phyloP scores from a whole-genome alignment of 2,113 vertebrate species.

The Reinhardtius hippoglossoides region DNA sequence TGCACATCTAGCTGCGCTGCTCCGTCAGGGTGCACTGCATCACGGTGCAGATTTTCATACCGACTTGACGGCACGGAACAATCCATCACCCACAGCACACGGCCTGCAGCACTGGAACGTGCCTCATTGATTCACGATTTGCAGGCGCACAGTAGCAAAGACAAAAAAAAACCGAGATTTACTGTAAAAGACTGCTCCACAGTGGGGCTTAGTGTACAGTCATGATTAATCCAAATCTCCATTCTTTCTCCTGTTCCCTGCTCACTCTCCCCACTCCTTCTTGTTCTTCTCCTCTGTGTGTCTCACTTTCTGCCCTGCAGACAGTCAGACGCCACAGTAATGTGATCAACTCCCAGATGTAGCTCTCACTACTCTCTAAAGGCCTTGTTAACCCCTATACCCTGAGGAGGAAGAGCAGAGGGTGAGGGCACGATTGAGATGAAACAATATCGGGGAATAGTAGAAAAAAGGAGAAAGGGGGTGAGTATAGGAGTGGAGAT shows the following conservation, averaged over 20 bases:
- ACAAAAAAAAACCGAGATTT: conserved; percentile 59
- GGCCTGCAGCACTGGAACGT: conserved; percentile 53
- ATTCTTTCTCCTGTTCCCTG: conserved; percentile 12
- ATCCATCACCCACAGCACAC: conserved; percentile 54
- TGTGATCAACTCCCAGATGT: conserved; percentile 75
- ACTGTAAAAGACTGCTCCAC: conserved; percentile 36
- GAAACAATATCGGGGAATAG: neutral
- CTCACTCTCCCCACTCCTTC: conserved; percentile 16
- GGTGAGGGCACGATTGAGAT: neutral
- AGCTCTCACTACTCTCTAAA: conserved; percentile 68
- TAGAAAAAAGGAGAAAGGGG: neutral
- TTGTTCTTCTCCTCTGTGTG: conserved; percentile 16
- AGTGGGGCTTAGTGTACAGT: conserved; percentile 35
- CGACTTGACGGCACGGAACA: conserved; percentile 28
- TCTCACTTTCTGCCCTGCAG: conserved; percentile 63
- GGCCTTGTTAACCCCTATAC: conserved; percentile 71
- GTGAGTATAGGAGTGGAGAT: conserved; percentile 4
- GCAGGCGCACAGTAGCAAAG: conserved; percentile 39
- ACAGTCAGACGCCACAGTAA: conserved; percentile 73
- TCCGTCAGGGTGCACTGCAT: conserved; percentile 38
- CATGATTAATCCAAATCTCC: conserved; percentile 53
- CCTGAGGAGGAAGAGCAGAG: conserved; percentile 47
- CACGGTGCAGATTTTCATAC: conserved; percentile 53
- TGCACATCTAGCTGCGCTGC: conserved; percentile 17
- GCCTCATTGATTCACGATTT: conserved; percentile 54